A percentile compares a stretch with the other conserved stretches of the same genome.
phyloP scores from a whole-genome alignment of 2,113 vertebrate genomes.

The Camarhynchus parvulus region DNA sequence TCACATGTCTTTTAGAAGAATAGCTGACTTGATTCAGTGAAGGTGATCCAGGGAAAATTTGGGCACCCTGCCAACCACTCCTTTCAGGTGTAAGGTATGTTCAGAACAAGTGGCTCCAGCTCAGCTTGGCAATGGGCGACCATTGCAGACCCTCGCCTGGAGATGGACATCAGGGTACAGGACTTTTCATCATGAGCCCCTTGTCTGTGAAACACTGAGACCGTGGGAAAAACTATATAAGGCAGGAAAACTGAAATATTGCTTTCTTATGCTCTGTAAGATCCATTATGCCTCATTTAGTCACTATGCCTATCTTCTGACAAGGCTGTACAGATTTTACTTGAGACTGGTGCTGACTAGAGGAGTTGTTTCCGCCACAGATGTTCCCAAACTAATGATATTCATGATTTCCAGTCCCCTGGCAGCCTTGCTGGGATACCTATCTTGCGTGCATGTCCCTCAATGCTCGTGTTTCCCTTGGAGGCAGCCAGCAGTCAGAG shows the following conservation, averaged over 20 bases:
- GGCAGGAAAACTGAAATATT: not conserved
- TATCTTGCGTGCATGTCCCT: accelerated
- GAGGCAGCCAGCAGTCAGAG: accelerated
- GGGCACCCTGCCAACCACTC: not conserved
- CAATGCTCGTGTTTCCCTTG: accelerated
- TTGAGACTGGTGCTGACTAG: accelerated
- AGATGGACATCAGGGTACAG: accelerated
- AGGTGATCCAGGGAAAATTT: not conserved
- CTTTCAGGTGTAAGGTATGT: not conserved
- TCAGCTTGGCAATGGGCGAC: accelerated
- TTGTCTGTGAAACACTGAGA: not conserved
- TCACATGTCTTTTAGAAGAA: not conserved
- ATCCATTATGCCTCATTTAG: not conserved
- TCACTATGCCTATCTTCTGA: not conserved
- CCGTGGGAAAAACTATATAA: accelerated
- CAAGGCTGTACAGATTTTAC: not conserved
- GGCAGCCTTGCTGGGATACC: accelerated
- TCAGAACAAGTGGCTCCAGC: not conserved
- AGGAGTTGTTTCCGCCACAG: not conserved
- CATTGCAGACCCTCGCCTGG: accelerated
- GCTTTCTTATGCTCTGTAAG: not conserved
- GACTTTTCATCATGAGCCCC: accelerated
- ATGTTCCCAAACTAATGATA: not conserved
- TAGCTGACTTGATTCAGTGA: not conserved
- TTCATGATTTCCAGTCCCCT: not conserved